Evolutionary conservation across 2,888 invertebrate genomes (phyloP).

Genomic region (Ethmia dodecea): DNA sequence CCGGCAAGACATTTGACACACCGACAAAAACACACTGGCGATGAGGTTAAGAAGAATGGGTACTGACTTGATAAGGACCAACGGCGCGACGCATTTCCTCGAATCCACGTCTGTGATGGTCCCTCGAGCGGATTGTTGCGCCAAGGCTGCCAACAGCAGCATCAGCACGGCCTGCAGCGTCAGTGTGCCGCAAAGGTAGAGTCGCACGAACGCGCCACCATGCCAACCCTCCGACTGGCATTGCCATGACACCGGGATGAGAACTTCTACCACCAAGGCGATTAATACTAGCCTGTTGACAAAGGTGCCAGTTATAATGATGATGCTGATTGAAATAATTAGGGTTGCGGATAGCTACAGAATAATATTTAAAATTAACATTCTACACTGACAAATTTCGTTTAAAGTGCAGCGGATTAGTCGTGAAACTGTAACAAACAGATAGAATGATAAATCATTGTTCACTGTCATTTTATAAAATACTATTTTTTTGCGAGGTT

Average conservation of each 20-base stretch:
- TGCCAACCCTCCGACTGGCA: constrained; percentile 82
- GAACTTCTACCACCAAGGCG: constrained; percentile 80
- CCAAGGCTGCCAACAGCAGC: constrained; percentile 80
- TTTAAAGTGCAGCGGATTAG: too few species aligned
- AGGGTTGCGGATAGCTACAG: too few species aligned
- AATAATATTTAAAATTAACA: too few species aligned
- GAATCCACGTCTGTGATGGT: constrained; percentile 86
- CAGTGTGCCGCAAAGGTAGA: constrained; percentile 85
- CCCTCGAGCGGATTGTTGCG: constrained; percentile 85
- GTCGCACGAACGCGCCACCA: constrained; percentile 84
- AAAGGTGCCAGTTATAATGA: too few species aligned
- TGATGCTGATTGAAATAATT: too few species aligned
- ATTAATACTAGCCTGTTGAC: constrained; percentile 81
- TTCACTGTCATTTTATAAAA: too few species aligned
- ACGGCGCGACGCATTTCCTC: constrained; percentile 82
- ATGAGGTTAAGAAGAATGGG: too few species aligned
- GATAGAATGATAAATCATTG: too few species aligned
- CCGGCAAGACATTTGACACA: neutral
- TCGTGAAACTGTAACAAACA: too few species aligned
- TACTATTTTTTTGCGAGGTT: too few species aligned
- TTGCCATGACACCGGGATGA: constrained; percentile 82
- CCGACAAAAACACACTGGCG: too few species aligned
- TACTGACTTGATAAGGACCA: constrained; percentile 84
- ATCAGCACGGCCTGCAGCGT: constrained; percentile 80
- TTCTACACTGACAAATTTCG: too few species aligned